Evolutionary conservation across 2,888 invertebrate species (phyloP).

Genomic region (Drosophila greeni): DNA sequence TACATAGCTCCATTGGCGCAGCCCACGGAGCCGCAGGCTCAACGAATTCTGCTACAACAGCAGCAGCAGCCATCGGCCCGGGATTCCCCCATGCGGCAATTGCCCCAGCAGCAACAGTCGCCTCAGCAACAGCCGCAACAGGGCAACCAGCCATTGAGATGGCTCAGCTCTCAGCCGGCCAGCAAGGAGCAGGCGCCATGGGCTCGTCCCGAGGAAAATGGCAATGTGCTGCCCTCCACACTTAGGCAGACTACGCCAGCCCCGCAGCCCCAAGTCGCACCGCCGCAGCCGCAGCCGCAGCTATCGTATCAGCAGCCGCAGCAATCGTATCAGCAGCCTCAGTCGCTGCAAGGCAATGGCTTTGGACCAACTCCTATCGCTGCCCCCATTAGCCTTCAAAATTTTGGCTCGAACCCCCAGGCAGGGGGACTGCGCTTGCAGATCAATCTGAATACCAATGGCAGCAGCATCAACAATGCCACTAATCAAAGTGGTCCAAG

Average conservation of each 20-base stretch:
- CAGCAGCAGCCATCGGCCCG: conserved; percentile 71
- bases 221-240: conserved; percentile 74
- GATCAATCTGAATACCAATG: conserved; percentile 63
- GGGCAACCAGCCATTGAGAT: conserved; percentile 72
- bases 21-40: conserved; percentile 74
- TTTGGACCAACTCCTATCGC: conserved; percentile 41
- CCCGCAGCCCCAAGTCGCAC: conserved; percentile 48
- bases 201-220: conserved; percentile 76
- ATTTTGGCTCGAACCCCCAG: conserved; percentile 68
- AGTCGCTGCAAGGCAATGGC: conserved; percentile 59
- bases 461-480: conserved; percentile 45
- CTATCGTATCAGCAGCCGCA: conserved; percentile 35
- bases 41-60: conserved; percentile 75
- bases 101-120: conserved; percentile 75
- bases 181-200: conserved; percentile 76
- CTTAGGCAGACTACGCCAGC: conserved; percentile 79
- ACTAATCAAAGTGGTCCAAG: conserved; percentile 68
- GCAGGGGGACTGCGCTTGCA: conserved; percentile 72
- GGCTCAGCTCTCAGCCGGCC: conserved; percentile 72
- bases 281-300: conserved; percentile 35
- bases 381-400: conserved; percentile 48
- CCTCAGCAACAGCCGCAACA: conserved; percentile 62
- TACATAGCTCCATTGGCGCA: conserved; percentile 81
- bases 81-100: conserved; percentile 80
- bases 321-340: conserved; percentile 37